Evolutionary conservation across 2,888 invertebrate genomes (phyloP), one percentile per base, ranked within the genome.

Genomic region (Oasisia sp.): DNA sequence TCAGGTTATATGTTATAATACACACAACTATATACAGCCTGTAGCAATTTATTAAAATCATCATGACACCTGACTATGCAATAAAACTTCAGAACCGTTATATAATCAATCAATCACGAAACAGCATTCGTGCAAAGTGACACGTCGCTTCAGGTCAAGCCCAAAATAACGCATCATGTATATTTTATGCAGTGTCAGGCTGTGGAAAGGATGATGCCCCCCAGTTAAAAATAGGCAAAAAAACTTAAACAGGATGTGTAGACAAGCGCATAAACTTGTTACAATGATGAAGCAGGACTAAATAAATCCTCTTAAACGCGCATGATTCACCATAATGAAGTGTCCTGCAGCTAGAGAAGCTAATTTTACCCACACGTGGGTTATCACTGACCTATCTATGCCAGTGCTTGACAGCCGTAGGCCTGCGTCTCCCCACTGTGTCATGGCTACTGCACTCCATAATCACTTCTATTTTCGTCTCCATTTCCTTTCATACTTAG

Each of bases 281-380:
- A 74, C 74, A 74, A 74, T 74, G 74, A 74, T 74, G 74, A 74
- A 74, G 74, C 74, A 74, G 19, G 74, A 74, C 74, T 74, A 74
- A 74, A 74, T 74, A 74, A 74, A 74, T 74, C 74, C 74, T 74
- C 74, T n/a, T n/a, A 27, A 74, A 74, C 74, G 7, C 7, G 74
- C n/a, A 74, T 74, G 74, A 74, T 74, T 74, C 74, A 74, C 74
- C 74, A 74, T 74, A 74, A 74, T 74, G 74, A 74, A 74, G 74
- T 74, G 74, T 74, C 74, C 74, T 27, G 74, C 74, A 74, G 74
- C 74, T 74, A 74, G 74, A 74, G 27, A 74, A 27, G 74, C 74
- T 74, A 74, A 74, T 74, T 74, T 74, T 74, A 74, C 74, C 74
- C 74, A 27, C 1, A 27, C 14, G 7, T 5, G 74, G 27, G 7